phyloP scores from a whole-genome alignment of 2,113 vertebrate species.

The Chroicocephalus ridibundus region DNA sequence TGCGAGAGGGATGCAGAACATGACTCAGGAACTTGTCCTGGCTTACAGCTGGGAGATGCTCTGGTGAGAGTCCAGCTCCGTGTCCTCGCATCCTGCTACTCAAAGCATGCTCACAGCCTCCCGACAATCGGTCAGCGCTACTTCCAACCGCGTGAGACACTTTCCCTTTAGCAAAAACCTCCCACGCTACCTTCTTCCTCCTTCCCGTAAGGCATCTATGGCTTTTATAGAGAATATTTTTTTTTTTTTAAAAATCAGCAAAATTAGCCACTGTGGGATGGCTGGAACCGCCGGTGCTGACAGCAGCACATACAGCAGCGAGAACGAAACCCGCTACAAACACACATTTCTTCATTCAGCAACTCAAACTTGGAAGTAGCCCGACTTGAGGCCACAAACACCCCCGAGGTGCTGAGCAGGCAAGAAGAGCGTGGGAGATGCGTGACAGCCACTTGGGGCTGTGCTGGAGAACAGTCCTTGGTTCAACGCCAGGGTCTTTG shows the following conservation, averaged over 20 bases:
- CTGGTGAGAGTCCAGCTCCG: background rate
- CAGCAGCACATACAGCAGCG: background rate
- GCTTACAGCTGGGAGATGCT: background rate
- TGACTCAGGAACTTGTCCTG: background rate
- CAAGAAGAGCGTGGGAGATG: background rate
- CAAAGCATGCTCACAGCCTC: background rate
- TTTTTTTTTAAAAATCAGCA: background rate
- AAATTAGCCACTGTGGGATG: background rate
- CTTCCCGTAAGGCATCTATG: background rate
- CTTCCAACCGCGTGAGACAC: background rate
- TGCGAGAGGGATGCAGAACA: background rate
- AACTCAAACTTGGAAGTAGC: background rate
- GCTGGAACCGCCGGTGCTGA: background rate
- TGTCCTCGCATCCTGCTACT: background rate
- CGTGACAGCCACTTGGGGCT: background rate
- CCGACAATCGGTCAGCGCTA: background rate
- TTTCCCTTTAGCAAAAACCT: background rate
- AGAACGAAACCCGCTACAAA: background rate
- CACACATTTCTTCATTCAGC: background rate
- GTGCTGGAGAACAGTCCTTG: accelerated
- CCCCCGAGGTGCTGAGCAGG: background rate
- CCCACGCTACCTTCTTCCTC: constrained; percentile 20
- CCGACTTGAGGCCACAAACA: background rate
- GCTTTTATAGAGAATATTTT: background rate
- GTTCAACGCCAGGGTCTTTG: background rate